These are phyloP conservation scores for Aramus guarauna DNA, from an alignment of 2,113 vertebrate species.

Conservation along the genomic window DNA sequence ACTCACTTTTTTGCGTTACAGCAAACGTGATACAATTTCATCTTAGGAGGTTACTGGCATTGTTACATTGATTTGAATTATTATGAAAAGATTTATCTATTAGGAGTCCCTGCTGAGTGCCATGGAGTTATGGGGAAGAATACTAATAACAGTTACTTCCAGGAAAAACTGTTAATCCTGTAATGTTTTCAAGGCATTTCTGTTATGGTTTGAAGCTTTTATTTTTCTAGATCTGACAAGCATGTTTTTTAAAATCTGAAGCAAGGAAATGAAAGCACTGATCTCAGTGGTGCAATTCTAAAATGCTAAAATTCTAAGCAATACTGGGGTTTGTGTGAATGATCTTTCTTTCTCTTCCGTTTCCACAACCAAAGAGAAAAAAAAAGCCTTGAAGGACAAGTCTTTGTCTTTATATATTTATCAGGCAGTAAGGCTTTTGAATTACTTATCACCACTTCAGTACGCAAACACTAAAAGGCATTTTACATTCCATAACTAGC, in stretches of 20 bases:
- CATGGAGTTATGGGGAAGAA: background rate
- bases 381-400: background rate
- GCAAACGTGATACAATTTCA: background rate
- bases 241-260: background rate
- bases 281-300: background rate
- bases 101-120: background rate
- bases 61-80: background rate
- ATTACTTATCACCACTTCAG: background rate
- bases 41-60: background rate
- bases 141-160: constrained; percentile 8
- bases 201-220: background rate
- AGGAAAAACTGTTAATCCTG: constrained; percentile 3
- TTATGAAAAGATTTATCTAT: background rate
- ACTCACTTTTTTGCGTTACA: background rate
- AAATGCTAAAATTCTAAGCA: background rate
- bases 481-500: background rate
- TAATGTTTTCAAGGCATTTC: background rate
- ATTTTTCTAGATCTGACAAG: background rate
- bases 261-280: background rate
- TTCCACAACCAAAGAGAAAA: background rate
- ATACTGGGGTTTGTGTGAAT: background rate
- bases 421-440: background rate
- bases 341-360: background rate
- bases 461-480: background rate
- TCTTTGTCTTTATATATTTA: background rate